A percentile compares a stretch with the other conserved stretches of the same genome.
Conservation (phyloP, 1,140 invertebrate species). For the Temnothorax curvispinosus region DNA sequence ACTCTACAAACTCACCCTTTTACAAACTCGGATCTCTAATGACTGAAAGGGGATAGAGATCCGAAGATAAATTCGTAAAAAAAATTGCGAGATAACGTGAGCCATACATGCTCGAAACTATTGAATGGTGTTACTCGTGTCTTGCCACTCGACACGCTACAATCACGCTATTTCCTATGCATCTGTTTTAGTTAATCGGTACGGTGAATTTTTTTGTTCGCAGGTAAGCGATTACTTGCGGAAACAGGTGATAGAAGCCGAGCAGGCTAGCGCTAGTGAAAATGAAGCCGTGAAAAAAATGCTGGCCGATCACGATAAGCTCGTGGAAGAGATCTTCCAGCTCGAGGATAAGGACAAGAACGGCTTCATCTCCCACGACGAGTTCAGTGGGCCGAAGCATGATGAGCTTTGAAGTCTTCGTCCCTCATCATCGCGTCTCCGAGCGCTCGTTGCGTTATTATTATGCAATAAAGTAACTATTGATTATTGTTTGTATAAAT, state of each 20-base stretch:
- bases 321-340: conserved; percentile 98
- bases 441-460: conserved; percentile 63
- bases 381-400: conserved; percentile 98
- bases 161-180: neutral
- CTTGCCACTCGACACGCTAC: no score
- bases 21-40: no score
- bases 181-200: neutral
- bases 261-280: conserved; percentile 86
- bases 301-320: conserved; percentile 95
- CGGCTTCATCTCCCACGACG: conserved; percentile 97
- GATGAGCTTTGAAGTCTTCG: conserved; percentile 93
- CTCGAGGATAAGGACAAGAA: conserved; percentile 98
- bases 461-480: no score
- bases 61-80: no score
- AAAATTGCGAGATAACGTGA: no score
- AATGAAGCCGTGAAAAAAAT: conserved; percentile 94
- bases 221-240: conserved; percentile 96
- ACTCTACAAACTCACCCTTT: no score
- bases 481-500: no score
- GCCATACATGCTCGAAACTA: no score
- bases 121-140: no score
- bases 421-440: conserved; percentile 62
- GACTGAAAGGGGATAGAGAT: no score
- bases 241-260: conserved; percentile 94
- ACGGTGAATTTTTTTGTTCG: conserved; percentile 31